These are phyloP conservation scores for Florisuga fusca DNA, from an alignment of 2,797 vertebrate species.

Conservation along the genomic window DNA sequence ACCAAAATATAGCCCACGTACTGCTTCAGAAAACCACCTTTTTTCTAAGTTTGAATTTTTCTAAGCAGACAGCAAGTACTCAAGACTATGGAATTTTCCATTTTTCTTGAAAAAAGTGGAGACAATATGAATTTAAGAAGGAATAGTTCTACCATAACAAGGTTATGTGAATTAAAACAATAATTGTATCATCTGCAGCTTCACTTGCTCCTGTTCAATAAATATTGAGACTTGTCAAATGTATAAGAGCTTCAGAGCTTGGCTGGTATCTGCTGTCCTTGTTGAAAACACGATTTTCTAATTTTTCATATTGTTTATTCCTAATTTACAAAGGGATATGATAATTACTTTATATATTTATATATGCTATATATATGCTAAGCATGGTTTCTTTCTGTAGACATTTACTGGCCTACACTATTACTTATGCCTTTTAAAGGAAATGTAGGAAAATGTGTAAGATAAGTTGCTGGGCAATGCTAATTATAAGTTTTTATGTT, in stretches of 20 bases:
- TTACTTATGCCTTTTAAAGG: neutral
- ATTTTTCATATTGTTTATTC: too few relatives aligned
- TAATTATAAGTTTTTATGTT: slow-evolving; percentile 14
- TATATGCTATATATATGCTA: neutral
- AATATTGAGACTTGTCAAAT: slow-evolving; percentile 18
- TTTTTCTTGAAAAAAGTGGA: neutral
- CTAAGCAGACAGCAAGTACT: neutral
- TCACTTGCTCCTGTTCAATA: neutral
- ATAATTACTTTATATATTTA: too few relatives aligned
- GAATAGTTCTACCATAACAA: neutral
- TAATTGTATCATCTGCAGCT: neutral
- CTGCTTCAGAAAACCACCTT: neutral
- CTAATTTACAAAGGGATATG: too few relatives aligned
- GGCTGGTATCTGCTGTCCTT: neutral
- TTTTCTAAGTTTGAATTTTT: neutral
- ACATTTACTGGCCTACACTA: neutral
- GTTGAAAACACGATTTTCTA: neutral
- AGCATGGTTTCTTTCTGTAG: neutral
- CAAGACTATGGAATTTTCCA: neutral
- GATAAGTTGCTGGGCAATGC: neutral
- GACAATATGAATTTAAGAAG: neutral
- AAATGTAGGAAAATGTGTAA: slow-evolving; percentile 24
- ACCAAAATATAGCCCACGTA: neutral
- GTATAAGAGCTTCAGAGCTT: slow-evolving; percentile 1
- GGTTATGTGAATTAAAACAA: neutral